Evolutionary conservation across 2,797 vertebrate genomes (phyloP), one percentile per base, ranked within the genome.

Genomic region (Gorsachius magnificus): DNA sequence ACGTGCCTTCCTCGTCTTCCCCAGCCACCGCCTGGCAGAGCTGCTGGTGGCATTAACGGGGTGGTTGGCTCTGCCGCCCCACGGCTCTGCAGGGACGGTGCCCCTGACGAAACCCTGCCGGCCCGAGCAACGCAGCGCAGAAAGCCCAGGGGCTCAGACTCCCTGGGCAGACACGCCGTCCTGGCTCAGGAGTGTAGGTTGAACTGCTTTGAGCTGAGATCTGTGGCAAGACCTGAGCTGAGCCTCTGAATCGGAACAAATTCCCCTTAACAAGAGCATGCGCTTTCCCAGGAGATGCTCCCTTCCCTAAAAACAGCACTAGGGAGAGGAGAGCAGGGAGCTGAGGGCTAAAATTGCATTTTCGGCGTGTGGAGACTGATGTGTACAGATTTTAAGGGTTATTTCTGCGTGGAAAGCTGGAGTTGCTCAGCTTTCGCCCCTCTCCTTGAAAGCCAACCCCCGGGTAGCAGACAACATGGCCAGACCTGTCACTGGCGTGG

Each of bases 401-500:
- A 56, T 83, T 71, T 94, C 63, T 9, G 19, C 50, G 43, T 19
- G 14, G 29, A 53, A 93, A 83, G 17, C 13, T 50, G 45, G 8
- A 61, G 21, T 60, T 70, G 43, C 13, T 70, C 26, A 53, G 25
- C 6, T 72, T 87, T 76, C 12, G 4, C 5, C 7, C 5, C 19
- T 2, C 16, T 60, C 11, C 38, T 78, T 81, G 31, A n/a, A 72
- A 80, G 56, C 6, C 33, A 65, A 8, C 4, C 3, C 16, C 18
- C 33, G 38, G 22, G n/a, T 35, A 64, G 13, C 28, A 60, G 48
- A 22, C 29, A 28, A 21, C 10, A 24, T 9, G 25, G 79, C 20
- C 33, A 19, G 18, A 35, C 0, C 3, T 16, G 48, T 48, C 0
- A 1, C 26, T 22, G 29, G 26, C n/a, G 41, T 0, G 21, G 36